Conservation (phyloP, 2,797 vertebrate species). For the Melanotaenia nigrans region DNA sequence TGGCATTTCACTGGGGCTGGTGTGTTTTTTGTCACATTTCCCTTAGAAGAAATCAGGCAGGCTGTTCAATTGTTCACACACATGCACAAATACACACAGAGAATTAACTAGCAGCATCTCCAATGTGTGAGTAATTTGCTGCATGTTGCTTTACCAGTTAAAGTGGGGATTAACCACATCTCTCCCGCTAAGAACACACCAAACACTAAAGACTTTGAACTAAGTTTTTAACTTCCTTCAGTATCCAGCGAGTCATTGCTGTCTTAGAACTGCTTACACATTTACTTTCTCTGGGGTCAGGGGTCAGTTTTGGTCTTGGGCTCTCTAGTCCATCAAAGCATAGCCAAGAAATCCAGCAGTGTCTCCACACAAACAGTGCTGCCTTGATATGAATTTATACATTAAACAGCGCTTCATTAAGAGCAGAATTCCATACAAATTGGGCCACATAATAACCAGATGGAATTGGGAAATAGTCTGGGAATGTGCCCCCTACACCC, state of each 20-base stretch:
- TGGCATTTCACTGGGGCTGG: slow-evolving; percentile 28
- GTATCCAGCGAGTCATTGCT: neutral
- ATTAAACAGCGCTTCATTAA: slow-evolving; percentile 71
- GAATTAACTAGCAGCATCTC: slow-evolving; percentile 11
- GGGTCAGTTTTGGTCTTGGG: slow-evolving; percentile 29
- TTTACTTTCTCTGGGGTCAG: slow-evolving; percentile 28
- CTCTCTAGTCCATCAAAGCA: slow-evolving; percentile 18
- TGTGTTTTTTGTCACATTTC: slow-evolving; percentile 65
- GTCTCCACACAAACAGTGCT: slow-evolving; percentile 41
- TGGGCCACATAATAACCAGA: slow-evolving; percentile 72
- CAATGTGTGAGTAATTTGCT: slow-evolving; percentile 7
- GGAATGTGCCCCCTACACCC: slow-evolving; percentile 63
- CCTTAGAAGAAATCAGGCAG: slow-evolving; percentile 48
- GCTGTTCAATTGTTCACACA: slow-evolving; percentile 46
- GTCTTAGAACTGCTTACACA: neutral
- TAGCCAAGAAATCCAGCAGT: slow-evolving; percentile 19
- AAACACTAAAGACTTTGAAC: slow-evolving; percentile 26
- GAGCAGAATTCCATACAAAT: slow-evolving; percentile 77
- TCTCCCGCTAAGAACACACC: neutral
- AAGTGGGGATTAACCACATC: slow-evolving; percentile 1
- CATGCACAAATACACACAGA: slow-evolving; percentile 10
- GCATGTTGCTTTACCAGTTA: slow-evolving; percentile 6
- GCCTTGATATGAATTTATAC: slow-evolving; percentile 53
- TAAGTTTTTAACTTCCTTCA: slow-evolving; percentile 2
- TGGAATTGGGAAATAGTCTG: slow-evolving; percentile 77